Evolutionary conservation across 2,113 vertebrate genomes (phyloP), one percentile per base, ranked within the genome.

Genomic region (Pipa parva): DNA sequence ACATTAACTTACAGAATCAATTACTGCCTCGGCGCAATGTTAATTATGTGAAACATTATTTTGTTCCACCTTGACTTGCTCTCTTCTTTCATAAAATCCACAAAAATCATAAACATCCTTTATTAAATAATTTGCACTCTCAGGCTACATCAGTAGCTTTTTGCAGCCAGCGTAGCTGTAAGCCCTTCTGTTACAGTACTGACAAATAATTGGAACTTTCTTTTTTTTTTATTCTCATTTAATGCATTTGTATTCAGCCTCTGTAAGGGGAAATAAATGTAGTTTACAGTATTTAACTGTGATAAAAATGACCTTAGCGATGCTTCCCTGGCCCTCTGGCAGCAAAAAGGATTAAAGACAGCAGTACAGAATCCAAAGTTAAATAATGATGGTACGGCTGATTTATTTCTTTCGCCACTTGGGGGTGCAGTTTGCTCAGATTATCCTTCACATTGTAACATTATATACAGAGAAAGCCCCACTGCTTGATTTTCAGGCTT

Each of bases 351-450:
- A 33, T 29, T 29, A 36, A 33, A 36, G 7, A 36, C 20, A 13
- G 21, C 9, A 4, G 18, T 36, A 10, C 31, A 13, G 20, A 8
- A 49, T 18, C 46, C 46, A 21, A 12, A 31, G 28, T 33, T 8
- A 15, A 28, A 57, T 7, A 1, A 8, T 2, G 1, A 13, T 6
- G 9, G 25, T 17, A 12, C 8, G 1, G 1, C 21, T 26, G 6
- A 49, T 52, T 26, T 15, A 3, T 18, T 55, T 52, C 13, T 60
- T 7, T 42, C 1, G 5, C 48, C 66, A 69, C 66, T 27, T 4
- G 58, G 46, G 52, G 66, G 66, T 36, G 20, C 57, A 69, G 31
- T 54, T 15, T 69, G 18, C 37, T 61, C 18, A 45, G 17, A 17
- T 51, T 68, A 24, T 24, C n/a, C 26, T 5, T 15, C 4, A 13